Evolutionary conservation across 2,888 invertebrate genomes (phyloP).

Genomic region (Caenorhabditis wallacei): DNA sequence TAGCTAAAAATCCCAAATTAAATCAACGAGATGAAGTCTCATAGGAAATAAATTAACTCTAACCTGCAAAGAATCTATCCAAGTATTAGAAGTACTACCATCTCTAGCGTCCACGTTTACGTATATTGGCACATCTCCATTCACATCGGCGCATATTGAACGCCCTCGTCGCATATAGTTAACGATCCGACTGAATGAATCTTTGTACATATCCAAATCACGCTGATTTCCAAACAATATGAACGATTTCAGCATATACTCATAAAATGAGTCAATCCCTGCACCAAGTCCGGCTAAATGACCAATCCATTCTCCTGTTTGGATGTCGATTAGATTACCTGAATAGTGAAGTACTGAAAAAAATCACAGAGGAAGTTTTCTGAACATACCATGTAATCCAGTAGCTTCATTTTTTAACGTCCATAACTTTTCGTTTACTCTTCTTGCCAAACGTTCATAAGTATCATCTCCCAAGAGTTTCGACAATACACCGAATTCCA

Average conservation of each 20-base stretch:
- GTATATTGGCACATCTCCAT: constrained; percentile 87
- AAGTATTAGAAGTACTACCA: constrained; percentile 86
- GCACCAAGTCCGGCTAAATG: constrained; percentile 87
- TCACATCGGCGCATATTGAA: constrained; percentile 83
- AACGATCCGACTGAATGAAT: constrained; percentile 86
- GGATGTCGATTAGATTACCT: constrained; percentile 87
- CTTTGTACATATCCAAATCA: constrained; percentile 86
- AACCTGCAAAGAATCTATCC: constrained; percentile 88
- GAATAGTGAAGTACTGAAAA: too few relatives aligned
- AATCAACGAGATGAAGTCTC: too few relatives aligned
- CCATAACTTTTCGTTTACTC: constrained; percentile 86
- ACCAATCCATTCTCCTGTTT: constrained; percentile 87
- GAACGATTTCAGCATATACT: constrained; percentile 87
- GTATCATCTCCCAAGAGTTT: constrained; percentile 86
- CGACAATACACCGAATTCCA: constrained; percentile 86
- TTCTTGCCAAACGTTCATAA: constrained; percentile 86
- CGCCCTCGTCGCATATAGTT: constrained; percentile 86
- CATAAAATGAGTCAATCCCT: constrained; percentile 87
- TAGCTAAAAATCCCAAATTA: too few relatives aligned
- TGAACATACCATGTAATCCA: constrained; percentile 86
- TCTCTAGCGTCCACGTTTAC: constrained; percentile 87
- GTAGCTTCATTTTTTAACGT: constrained; percentile 86
- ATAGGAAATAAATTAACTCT: too few relatives aligned
- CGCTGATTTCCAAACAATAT: constrained; percentile 86
- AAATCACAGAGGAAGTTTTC: background rate